These are phyloP conservation scores for Gymnoscelis rufifasciata DNA, from an alignment of 2,888 invertebrate genomes.

Conservation along the genomic window DNA sequence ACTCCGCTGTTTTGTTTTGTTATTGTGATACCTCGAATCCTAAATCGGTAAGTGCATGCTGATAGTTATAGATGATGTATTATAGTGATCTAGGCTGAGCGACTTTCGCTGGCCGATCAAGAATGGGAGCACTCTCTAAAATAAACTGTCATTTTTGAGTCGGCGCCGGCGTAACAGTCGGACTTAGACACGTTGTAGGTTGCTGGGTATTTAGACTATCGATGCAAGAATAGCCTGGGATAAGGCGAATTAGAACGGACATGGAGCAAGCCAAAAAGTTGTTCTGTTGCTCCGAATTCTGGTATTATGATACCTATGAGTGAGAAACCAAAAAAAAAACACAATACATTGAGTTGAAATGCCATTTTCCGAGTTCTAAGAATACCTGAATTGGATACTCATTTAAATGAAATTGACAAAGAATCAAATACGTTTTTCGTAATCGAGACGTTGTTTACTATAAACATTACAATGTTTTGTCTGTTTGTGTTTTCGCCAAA, in stretches of 20 bases:
- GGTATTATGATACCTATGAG: too few relatives aligned
- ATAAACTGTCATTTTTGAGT: constrained; percentile 61
- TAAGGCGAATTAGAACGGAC: not conserved
- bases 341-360: too few relatives aligned
- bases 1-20: constrained; percentile 39
- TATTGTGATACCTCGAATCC: constrained; percentile 34
- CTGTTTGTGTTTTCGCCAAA: too few relatives aligned
- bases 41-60: constrained; percentile 55
- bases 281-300: too few relatives aligned
- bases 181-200: constrained; percentile 9
- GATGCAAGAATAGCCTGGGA: constrained; percentile 3
- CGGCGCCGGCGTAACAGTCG: constrained; percentile 40
- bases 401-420: too few relatives aligned
- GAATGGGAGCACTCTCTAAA: constrained; percentile 67
- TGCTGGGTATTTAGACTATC: constrained; percentile 17
- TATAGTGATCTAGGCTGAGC: constrained; percentile 46
- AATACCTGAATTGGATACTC: too few relatives aligned
- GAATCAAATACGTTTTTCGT: too few relatives aligned
- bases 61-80: constrained; percentile 31
- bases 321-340: too few relatives aligned
- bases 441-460: too few relatives aligned
- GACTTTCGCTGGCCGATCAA: constrained; percentile 57
- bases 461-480: too few relatives aligned
- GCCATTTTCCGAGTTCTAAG: too few relatives aligned
- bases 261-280: not conserved